Evolutionary conservation across 2,797 vertebrate genomes (phyloP), one percentile per base, ranked within the genome.

Genomic region (Dromococcyx pavoninus): DNA sequence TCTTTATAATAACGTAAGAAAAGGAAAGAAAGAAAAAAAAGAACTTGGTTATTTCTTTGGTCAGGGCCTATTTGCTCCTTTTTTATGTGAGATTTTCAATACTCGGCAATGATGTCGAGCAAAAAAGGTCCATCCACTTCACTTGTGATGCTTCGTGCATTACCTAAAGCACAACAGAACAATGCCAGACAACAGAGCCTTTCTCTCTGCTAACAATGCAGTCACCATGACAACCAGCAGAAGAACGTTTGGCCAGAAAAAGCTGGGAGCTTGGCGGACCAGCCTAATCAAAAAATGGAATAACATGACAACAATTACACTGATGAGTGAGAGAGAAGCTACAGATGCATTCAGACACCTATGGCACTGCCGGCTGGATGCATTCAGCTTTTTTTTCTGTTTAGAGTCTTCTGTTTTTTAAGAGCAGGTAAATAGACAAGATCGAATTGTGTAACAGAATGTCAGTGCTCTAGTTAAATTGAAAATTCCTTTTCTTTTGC

Each of bases 181-280:
- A 98, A 98, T 98, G 98, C 98, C 97, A 97, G 97, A 98, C 97
- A 98, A 98, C 97, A 95, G 97, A 96, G 97, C 98, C 97, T 98
- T 96, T 97, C 97, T 98, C 97, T 97, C 96, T 92, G 89, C 97
- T 97, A 98, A 98, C 98, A 98, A 98, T 98, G 97, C 98, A 97
- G 98, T 98, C 98, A 98, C 98, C 98, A 98, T 98, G 98, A 98
- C 98, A 98, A 98, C 98, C 96, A 97, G 97, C 97, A 98, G 97
- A 98, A 98, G 98, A 98, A 98, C 97, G 97, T 97, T 98, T 97
- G 97, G 98, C 97, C 97, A 98, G 98, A 97, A 98, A 98, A 98
- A 98, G 98, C 98, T 98, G 97, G 96, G 97, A 98, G 98, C 97
- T 98, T 97, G 97, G 97, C 96, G 93, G 98, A 98, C 97, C 97